Evolutionary conservation across 2,797 vertebrate genomes (phyloP).

Genomic region (Lacerta agilis): DNA sequence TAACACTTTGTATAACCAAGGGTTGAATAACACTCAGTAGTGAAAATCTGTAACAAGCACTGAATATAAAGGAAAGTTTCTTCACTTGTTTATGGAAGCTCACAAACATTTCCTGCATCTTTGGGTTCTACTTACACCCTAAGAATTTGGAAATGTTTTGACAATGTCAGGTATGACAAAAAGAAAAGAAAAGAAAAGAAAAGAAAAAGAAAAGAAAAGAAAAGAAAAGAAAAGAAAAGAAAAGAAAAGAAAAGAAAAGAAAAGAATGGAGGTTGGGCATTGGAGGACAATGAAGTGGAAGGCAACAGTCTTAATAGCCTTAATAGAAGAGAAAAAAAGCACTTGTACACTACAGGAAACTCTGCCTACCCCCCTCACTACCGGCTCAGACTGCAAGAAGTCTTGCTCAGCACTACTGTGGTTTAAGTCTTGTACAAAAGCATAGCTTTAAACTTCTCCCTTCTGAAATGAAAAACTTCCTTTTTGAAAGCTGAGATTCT

Average conservation of each 20-base stretch:
- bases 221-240: background rate
- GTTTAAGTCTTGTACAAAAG: background rate
- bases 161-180: background rate
- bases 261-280: background rate
- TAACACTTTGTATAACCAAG: background rate
- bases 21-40: background rate
- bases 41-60: background rate
- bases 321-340: background rate
- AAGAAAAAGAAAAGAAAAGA: background rate
- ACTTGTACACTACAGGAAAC: background rate
- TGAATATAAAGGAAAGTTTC: background rate
- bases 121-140: background rate
- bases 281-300: background rate
- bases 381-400: background rate
- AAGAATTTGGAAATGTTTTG: slow-evolving; percentile 7
- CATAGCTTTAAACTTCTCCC: background rate
- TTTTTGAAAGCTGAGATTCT: background rate
- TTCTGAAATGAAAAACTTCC: background rate
- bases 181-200: background rate
- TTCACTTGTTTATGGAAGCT: background rate
- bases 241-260: background rate
- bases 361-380: background rate
- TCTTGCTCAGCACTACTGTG: background rate
- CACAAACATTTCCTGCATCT: background rate
- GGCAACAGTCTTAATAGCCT: background rate